Evolutionary conservation across 2,113 vertebrate species (phyloP).

Genomic region (Cercocebus atys): DNA sequence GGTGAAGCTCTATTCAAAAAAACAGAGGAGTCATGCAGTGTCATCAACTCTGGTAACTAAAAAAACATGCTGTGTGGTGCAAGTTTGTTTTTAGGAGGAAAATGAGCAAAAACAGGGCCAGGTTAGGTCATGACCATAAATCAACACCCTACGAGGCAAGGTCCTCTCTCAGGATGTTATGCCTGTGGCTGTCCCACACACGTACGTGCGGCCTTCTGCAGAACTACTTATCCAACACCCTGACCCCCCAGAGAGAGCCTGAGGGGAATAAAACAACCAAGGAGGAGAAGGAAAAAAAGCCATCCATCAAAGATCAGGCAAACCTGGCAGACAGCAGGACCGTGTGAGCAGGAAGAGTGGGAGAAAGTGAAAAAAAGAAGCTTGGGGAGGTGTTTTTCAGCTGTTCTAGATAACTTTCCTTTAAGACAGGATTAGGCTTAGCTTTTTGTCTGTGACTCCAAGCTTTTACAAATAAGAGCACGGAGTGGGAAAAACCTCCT

Average conservation of each 20-base stretch:
- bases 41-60: constrained; percentile 67
- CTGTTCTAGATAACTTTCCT: constrained; percentile 23
- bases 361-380: not conserved
- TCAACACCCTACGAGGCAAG: constrained; percentile 55
- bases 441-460: constrained; percentile 74
- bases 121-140: constrained; percentile 69
- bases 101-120: constrained; percentile 29
- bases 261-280: not conserved
- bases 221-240: not conserved
- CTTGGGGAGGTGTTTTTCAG: constrained; percentile 50
- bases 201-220: not conserved
- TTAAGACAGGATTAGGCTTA: constrained; percentile 36
- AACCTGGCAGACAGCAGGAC: not conserved
- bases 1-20: constrained; percentile 38
- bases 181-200: not conserved
- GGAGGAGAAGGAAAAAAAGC: not conserved
- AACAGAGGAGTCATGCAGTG: constrained; percentile 40
- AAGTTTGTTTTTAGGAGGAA: constrained; percentile 46
- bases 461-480: constrained; percentile 74
- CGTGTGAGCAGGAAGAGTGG: not conserved
- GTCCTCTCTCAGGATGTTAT: not conserved
- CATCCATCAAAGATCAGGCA: constrained; percentile 36
- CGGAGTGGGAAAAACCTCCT: constrained; percentile 39
- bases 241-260: not conserved
- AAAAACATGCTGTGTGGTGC: constrained; percentile 58